These are phyloP conservation scores for Aromia moschata DNA, from an alignment of 2,888 invertebrate species.

Conservation along the genomic window DNA sequence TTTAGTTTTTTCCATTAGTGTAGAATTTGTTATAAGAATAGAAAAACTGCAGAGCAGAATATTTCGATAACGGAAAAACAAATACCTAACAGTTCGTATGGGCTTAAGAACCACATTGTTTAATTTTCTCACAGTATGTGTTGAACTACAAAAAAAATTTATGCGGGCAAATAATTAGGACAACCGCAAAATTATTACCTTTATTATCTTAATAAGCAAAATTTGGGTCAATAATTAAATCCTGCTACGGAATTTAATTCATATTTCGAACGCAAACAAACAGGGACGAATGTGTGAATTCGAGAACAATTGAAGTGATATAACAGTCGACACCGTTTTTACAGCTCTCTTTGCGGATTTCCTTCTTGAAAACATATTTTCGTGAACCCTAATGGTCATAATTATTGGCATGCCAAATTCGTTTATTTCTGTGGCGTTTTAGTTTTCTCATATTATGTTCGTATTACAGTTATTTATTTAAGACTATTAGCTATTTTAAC, in stretches of 20 bases:
- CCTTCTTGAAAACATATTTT: slow-evolving; percentile 20
- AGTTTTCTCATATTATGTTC: too few relatives aligned
- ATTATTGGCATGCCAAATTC: too few relatives aligned
- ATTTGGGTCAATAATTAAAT: slow-evolving; percentile 24
- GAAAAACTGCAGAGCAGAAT: too few relatives aligned
- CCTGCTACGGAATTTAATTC: background rate
- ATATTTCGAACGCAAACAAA: slow-evolving; percentile 35
- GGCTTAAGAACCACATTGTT: background rate
- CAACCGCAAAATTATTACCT: slow-evolving; percentile 1
- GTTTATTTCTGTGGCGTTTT: too few relatives aligned
- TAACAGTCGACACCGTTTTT: slow-evolving; percentile 43
- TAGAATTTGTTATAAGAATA: too few relatives aligned
- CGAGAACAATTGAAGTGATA: slow-evolving; percentile 43
- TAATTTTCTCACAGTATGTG: slow-evolving; percentile 10
- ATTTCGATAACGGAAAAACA: too few relatives aligned
- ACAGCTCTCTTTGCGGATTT: slow-evolving; percentile 29
- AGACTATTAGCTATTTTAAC: too few relatives aligned
- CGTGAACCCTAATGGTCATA: too few relatives aligned
- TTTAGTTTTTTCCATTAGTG: too few relatives aligned
- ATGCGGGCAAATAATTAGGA: background rate
- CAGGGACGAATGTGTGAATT: slow-evolving; percentile 40
- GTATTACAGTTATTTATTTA: too few relatives aligned
- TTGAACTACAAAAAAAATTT: background rate
- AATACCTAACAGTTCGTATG: too few relatives aligned
- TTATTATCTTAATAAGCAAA: slow-evolving; percentile 15